Evolutionary conservation across 2,888 invertebrate species (phyloP).

Genomic region (Danaus chrysippus): DNA sequence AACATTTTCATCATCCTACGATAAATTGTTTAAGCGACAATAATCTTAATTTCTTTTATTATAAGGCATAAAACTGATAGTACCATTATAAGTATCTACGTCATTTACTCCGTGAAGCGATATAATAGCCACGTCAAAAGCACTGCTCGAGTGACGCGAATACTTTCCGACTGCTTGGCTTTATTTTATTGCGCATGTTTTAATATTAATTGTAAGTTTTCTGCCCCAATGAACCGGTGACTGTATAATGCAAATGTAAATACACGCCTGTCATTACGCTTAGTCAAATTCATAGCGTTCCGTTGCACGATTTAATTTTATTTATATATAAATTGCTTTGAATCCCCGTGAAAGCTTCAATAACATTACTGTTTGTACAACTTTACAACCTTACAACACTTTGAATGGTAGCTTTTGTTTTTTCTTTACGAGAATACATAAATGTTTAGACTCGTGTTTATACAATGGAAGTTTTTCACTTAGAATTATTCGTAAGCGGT

Average conservation of each 20-base stretch:
- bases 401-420: conserved; percentile 2
- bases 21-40: conserved; percentile 28
- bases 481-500: neutral
- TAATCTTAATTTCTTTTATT: conserved; percentile 19
- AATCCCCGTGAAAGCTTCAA: conserved; percentile 18
- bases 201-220: conserved; percentile 77
- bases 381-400: conserved; percentile 4
- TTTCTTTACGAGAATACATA: neutral
- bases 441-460: neutral
- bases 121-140: conserved; percentile 73
- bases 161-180: conserved; percentile 71
- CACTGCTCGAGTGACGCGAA: conserved; percentile 64
- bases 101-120: conserved; percentile 31
- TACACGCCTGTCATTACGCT: conserved; percentile 55
- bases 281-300: conserved; percentile 48
- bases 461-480: neutral
- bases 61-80: conserved; percentile 34
- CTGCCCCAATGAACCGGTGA: conserved; percentile 50
- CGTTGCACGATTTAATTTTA: conserved; percentile 32
- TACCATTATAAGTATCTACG: conserved; percentile 18
- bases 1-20: conserved; percentile 36
- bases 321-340: conserved; percentile 22
- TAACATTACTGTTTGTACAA: conserved; percentile 7
- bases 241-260: conserved; percentile 56
- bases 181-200: conserved; percentile 75